phyloP scores from a whole-genome alignment of 2,797 vertebrate genomes.

The Brotula barbata region DNA sequence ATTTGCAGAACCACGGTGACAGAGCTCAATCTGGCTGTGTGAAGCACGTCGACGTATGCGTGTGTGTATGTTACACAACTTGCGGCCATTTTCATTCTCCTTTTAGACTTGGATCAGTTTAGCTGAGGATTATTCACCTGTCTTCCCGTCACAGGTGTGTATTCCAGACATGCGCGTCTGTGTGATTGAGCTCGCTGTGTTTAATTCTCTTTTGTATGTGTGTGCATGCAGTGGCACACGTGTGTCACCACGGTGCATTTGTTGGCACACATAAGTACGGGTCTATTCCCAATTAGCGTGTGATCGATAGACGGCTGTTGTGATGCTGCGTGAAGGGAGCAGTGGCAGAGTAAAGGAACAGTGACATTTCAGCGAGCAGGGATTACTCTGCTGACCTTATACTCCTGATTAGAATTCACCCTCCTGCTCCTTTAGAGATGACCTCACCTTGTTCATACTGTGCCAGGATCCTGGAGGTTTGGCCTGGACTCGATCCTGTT shows the following conservation, averaged over 20 bases:
- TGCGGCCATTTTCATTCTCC: conserved; percentile 45
- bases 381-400: conserved; percentile 78
- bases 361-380: conserved; percentile 71
- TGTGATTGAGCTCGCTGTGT: conserved; percentile 28
- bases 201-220: conserved; percentile 21
- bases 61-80: conserved; percentile 2
- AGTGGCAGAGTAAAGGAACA: conserved; percentile 54
- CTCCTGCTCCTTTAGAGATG: conserved; percentile 48
- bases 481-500: conserved; percentile 33
- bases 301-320: conserved; percentile 70
- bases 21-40: conserved; percentile 8
- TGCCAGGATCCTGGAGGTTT: conserved; percentile 47
- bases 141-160: conserved; percentile 19
- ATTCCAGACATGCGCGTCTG: conserved; percentile 31
- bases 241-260: background rate
- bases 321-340: conserved; percentile 61
- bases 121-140: conserved; percentile 41
- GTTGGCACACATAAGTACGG: conserved; percentile 30
- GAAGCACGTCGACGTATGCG: background rate
- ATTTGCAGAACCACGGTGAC: conserved; percentile 31
- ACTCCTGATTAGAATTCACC: conserved; percentile 77
- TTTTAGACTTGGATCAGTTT: conserved; percentile 35
- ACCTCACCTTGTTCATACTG: conserved; percentile 65
- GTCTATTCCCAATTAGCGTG: conserved; percentile 72
- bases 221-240: background rate